Evolutionary conservation across 2,888 invertebrate species (phyloP).

Genomic region (Limenitis camilla): DNA sequence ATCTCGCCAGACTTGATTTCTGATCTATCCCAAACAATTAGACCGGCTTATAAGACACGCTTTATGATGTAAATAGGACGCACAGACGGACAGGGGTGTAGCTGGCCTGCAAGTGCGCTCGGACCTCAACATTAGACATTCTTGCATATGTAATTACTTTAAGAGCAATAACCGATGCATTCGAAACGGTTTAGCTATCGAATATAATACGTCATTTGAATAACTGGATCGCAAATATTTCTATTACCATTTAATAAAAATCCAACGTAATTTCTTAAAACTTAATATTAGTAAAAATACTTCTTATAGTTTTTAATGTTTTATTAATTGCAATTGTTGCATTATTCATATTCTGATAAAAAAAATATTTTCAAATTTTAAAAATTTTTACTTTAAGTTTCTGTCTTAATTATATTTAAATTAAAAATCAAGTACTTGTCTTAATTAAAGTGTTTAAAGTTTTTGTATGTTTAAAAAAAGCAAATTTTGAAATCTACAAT

Average conservation of each 20-base stretch:
- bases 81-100: constrained; percentile 41
- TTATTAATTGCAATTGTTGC: too few species aligned
- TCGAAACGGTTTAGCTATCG: constrained; percentile 43
- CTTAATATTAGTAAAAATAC: neutral
- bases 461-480: too few species aligned
- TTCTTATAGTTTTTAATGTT: too few species aligned
- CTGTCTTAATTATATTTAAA: too few species aligned
- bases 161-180: constrained; percentile 26
- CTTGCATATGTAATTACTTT: constrained; percentile 62
- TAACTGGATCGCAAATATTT: constrained; percentile 6
- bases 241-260: constrained; percentile 1
- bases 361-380: too few species aligned
- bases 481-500: too few species aligned
- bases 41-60: constrained; percentile 30
- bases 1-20: constrained; percentile 23
- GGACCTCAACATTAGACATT: constrained; percentile 52
- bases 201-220: constrained; percentile 7
- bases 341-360: too few species aligned
- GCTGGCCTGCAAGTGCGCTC: constrained; percentile 44
- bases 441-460: neutral
- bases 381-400: too few species aligned
- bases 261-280: neutral
- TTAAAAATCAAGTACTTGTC: neutral
- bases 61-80: constrained; percentile 58
- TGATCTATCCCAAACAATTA: constrained; percentile 42